These are phyloP conservation scores for Pelecanoides urinatrix DNA, from an alignment of 2,113 vertebrate genomes.

Conservation along the genomic window DNA sequence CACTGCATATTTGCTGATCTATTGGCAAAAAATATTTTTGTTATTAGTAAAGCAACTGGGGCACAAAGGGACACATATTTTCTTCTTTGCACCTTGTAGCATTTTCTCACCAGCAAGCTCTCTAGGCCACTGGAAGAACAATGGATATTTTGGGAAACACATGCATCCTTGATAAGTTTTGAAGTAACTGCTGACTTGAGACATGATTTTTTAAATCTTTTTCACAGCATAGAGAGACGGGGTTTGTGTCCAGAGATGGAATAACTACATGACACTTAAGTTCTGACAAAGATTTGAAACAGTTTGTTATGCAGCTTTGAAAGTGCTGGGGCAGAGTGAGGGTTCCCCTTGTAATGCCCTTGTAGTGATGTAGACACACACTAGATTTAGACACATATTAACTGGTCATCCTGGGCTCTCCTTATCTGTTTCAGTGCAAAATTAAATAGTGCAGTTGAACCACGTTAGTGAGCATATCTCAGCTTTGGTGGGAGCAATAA, in stretches of 20 bases:
- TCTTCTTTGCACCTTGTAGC: neutral
- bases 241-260: neutral
- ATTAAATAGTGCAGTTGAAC: neutral
- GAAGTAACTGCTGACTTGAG: neutral
- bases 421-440: neutral
- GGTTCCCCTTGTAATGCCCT: neutral
- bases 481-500: neutral
- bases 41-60: neutral
- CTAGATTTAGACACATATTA: too few species aligned
- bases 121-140: neutral
- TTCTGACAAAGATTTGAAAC: neutral
- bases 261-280: fast-evolving
- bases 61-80: neutral
- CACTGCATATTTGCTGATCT: neutral
- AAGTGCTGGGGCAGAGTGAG: neutral
- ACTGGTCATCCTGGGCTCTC: neutral
- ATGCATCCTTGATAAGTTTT: neutral
- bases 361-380: neutral
- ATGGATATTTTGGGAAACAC: neutral
- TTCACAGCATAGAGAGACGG: neutral
- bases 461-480: neutral
- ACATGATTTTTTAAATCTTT: neutral
- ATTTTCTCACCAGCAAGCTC: neutral
- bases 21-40: neutral
- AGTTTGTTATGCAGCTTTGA: neutral